Evolutionary conservation across 1,140 invertebrate genomes (phyloP).

Genomic region (Cyphomyrmex costatus): DNA sequence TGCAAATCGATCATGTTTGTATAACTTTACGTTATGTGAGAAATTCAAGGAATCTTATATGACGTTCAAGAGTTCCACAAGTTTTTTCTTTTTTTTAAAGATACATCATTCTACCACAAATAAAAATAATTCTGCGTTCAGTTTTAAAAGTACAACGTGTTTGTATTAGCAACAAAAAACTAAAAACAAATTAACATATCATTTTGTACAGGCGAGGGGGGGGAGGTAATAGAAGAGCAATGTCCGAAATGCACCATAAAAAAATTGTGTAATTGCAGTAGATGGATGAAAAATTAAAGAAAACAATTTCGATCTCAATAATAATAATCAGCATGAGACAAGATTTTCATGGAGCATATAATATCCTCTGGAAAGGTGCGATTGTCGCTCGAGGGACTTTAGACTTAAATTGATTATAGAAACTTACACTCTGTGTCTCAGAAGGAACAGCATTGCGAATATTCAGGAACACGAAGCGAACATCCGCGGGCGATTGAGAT

Average conservation of each 20-base stretch:
- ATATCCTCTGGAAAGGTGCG: neutral
- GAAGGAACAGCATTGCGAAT: neutral
- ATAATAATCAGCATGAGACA: neutral
- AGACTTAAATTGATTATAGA: neutral
- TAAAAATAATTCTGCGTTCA: too few species aligned
- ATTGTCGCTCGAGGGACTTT: neutral
- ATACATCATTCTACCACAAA: too few species aligned
- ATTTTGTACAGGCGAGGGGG: neutral
- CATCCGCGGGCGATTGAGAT: slow-evolving; percentile 1
- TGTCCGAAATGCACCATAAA: neutral
- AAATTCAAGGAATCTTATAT: too few species aligned
- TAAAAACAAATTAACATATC: neutral
- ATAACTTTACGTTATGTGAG: too few species aligned
- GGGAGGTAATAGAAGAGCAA: neutral
- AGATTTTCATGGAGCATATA: neutral
- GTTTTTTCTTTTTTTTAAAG: neutral
- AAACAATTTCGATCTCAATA: neutral
- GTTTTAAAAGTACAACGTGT: too few species aligned
- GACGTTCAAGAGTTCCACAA: too few species aligned
- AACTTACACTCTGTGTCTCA: neutral
- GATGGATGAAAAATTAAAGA: neutral
- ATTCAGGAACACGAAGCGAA: neutral
- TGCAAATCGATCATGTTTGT: neutral
- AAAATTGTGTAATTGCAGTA: neutral
- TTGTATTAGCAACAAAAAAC: too few species aligned